phyloP scores from a whole-genome alignment of 2,888 invertebrate genomes.

The Drosophila leonis region DNA sequence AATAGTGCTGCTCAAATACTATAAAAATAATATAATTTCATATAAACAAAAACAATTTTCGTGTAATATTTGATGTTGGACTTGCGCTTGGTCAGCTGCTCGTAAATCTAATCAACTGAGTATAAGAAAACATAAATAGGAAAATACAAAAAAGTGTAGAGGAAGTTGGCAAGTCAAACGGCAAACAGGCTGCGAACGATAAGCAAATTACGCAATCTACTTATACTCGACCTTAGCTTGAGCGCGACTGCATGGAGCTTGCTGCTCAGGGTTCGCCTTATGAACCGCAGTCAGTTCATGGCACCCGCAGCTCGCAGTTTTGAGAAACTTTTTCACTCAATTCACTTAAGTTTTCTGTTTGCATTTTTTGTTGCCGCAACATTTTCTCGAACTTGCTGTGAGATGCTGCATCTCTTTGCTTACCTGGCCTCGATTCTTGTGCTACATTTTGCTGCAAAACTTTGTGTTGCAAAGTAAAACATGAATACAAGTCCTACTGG shows the following conservation, averaged over 20 bases:
- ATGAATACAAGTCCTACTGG: slow-evolving; percentile 39
- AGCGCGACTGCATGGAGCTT: neutral
- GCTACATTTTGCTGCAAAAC: slow-evolving; percentile 49
- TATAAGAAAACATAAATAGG: slow-evolving; percentile 9
- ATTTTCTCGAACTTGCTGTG: slow-evolving; percentile 28
- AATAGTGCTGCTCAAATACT: neutral
- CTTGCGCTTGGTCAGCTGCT: neutral
- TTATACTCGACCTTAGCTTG: slow-evolving; percentile 41
- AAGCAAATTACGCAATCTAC: slow-evolving; percentile 61
- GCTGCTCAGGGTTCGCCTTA: slow-evolving; percentile 20
- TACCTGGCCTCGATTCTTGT: slow-evolving; percentile 55
- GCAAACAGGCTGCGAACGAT: slow-evolving; percentile 47
- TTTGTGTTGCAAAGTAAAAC: slow-evolving; percentile 59
- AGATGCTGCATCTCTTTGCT: slow-evolving; percentile 36
- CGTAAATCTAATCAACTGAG: slow-evolving; percentile 36
- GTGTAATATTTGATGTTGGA: neutral
- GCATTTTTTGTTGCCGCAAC: slow-evolving; percentile 74
- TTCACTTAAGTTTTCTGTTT: slow-evolving; percentile 74
- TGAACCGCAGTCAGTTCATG: slow-evolving; percentile 63
- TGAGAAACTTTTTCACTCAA: slow-evolving; percentile 72
- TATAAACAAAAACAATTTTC: neutral
- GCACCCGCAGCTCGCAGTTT: slow-evolving; percentile 67
- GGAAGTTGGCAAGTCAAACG: slow-evolving; percentile 28
- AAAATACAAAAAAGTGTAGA: neutral
- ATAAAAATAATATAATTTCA: neutral